These are phyloP conservation scores for Telmatherina bonti DNA, from an alignment of 2,797 vertebrate genomes.

Conservation along the genomic window DNA sequence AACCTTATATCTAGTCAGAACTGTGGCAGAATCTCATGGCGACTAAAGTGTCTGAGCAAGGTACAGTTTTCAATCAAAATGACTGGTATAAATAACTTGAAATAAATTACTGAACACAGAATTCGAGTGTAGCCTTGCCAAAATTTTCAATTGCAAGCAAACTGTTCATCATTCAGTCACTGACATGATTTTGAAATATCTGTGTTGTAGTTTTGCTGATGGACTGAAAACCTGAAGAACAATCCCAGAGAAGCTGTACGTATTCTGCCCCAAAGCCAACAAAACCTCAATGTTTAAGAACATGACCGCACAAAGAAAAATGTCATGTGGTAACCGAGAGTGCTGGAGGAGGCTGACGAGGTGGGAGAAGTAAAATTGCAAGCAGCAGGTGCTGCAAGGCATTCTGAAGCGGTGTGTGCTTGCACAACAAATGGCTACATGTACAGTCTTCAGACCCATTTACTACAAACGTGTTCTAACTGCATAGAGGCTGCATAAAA, in stretches of 20 bases:
- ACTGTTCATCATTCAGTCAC: not conserved
- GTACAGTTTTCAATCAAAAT: no score
- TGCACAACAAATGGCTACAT: conserved; percentile 12
- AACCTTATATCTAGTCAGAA: no score
- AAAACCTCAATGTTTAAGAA: not conserved
- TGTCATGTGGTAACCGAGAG: not conserved
- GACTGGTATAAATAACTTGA: not conserved
- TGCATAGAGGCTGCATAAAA: conserved; percentile 13
- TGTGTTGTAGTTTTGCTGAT: not conserved
- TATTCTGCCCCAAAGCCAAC: not conserved
- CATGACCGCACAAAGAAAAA: conserved; percentile 9
- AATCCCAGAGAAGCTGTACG: not conserved
- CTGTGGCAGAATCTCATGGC: no score
- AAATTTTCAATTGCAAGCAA: not conserved
- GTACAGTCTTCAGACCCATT: conserved; percentile 20
- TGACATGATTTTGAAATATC: not conserved
- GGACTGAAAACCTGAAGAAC: not conserved
- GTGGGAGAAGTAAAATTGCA: not conserved
- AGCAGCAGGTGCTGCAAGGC: not conserved
- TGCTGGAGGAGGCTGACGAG: not conserved
- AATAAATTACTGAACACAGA: not conserved
- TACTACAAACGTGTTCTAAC: not conserved
- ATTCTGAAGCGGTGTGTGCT: not conserved
- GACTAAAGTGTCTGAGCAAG: no score
- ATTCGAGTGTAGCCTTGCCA: no score